phyloP scores from a whole-genome alignment of 2,797 vertebrate genomes.

The Rhinogobio ventralis region DNA sequence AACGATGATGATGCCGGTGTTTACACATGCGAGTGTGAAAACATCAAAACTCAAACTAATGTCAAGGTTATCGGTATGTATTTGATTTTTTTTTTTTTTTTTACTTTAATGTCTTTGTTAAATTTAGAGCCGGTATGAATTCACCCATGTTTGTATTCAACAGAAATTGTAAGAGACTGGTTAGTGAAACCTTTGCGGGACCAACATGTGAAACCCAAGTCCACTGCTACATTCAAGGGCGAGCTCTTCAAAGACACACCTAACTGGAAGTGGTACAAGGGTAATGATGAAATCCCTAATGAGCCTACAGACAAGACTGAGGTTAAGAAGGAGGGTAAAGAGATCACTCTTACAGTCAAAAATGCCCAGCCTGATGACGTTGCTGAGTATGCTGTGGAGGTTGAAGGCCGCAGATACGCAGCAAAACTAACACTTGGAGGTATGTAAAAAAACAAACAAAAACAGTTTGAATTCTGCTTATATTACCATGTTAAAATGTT shows the following conservation, averaged over 20 bases:
- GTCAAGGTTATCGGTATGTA: slow-evolving; percentile 93
- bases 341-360: slow-evolving; percentile 88
- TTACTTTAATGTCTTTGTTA: not conserved
- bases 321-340: slow-evolving; percentile 89
- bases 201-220: slow-evolving; percentile 96
- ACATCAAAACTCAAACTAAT: slow-evolving; percentile 84
- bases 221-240: slow-evolving; percentile 86
- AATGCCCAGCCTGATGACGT: slow-evolving; percentile 90
- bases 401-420: slow-evolving; percentile 91
- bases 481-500: not conserved
- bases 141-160: not conserved
- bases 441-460: slow-evolving; percentile 62
- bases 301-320: slow-evolving; percentile 92
- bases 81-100: not conserved
- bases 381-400: slow-evolving; percentile 90
- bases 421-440: slow-evolving; percentile 96
- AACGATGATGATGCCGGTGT: slow-evolving; percentile 85
- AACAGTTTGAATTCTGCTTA: not conserved
- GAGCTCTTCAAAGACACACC: slow-evolving; percentile 93
- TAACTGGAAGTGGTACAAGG: slow-evolving; percentile 95
- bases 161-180: slow-evolving; percentile 97
- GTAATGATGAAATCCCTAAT: slow-evolving; percentile 86
- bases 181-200: slow-evolving; percentile 93
- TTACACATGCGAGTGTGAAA: slow-evolving; percentile 86
- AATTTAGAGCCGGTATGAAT: not conserved